phyloP scores from a whole-genome alignment of 2,113 vertebrate species.

The Chinchilla lanigera region DNA sequence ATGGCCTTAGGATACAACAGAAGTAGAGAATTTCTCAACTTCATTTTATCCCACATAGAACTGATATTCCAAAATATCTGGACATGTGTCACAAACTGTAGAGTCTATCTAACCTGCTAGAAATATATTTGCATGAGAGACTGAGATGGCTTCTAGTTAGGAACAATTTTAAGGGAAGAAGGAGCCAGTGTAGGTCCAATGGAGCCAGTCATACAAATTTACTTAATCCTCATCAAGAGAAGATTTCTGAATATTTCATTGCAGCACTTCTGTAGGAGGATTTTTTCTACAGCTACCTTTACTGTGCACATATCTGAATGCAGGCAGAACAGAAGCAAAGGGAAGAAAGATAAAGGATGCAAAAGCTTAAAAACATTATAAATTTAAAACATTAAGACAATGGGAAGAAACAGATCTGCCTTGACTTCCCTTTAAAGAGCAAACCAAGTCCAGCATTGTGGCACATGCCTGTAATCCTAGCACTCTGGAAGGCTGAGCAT shows the following conservation, averaged over 20 bases:
- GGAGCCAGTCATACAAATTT: background rate
- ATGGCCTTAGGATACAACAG: background rate
- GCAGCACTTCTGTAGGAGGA: background rate
- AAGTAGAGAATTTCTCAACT: background rate
- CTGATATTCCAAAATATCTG: background rate
- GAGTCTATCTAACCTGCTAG: background rate
- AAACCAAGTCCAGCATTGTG: background rate
- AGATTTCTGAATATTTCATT: background rate
- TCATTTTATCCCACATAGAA: background rate
- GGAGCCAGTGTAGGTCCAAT: background rate
- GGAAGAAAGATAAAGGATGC: background rate
- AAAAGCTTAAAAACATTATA: background rate
- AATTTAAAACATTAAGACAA: background rate
- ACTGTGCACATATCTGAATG: background rate
- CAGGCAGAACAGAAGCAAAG: background rate
- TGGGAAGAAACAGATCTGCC: background rate
- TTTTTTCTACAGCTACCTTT: background rate
- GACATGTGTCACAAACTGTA: background rate
- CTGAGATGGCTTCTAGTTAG: background rate
- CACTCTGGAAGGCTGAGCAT: background rate
- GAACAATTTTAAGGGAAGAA: background rate
- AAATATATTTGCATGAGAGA: background rate
- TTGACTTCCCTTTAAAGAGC: background rate
- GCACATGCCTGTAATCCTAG: background rate
- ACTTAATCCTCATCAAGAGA: background rate